These are phyloP conservation scores for Myxocyprinus asiaticus DNA, from an alignment of 2,113 vertebrate species.

Conservation along the genomic window DNA sequence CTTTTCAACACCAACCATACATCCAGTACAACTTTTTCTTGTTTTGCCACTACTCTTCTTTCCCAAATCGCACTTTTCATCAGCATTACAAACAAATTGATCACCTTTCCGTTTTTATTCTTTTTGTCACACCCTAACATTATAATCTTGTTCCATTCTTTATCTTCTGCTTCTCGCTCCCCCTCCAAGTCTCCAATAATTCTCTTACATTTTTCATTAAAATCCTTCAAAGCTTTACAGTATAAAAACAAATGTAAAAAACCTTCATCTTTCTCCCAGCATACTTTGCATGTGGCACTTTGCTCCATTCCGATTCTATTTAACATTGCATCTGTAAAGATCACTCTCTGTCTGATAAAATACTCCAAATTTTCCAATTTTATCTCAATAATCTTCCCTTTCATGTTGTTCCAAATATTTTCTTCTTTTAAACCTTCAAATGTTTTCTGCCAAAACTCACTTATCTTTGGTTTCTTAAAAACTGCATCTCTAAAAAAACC, in stretches of 20 bases:
- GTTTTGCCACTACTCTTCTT: neutral
- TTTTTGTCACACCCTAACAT: neutral
- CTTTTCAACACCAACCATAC: too few species aligned
- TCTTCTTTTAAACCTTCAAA: neutral
- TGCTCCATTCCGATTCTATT: neutral
- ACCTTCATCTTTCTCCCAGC: neutral
- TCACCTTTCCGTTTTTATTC: neutral
- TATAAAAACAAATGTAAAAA: neutral
- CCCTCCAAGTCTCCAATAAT: neutral
- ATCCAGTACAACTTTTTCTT: neutral
- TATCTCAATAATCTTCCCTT: neutral
- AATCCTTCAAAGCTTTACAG: neutral
- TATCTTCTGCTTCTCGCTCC: neutral
- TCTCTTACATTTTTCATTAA: neutral
- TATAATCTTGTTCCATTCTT: neutral
- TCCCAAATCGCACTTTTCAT: neutral
- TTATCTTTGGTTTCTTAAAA: neutral
- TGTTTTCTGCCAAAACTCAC: neutral
- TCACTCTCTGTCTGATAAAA: neutral
- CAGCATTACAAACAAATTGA: neutral
- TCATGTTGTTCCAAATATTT: neutral
- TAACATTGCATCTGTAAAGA: neutral
- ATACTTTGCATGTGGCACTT: neutral
- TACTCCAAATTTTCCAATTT: neutral
- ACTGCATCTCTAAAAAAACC: neutral